Percentiles rank a stretch among this genome's conserved stretches.
phyloP scores from a whole-genome alignment of 2,113 vertebrate genomes.

The Anguilla japonica region DNA sequence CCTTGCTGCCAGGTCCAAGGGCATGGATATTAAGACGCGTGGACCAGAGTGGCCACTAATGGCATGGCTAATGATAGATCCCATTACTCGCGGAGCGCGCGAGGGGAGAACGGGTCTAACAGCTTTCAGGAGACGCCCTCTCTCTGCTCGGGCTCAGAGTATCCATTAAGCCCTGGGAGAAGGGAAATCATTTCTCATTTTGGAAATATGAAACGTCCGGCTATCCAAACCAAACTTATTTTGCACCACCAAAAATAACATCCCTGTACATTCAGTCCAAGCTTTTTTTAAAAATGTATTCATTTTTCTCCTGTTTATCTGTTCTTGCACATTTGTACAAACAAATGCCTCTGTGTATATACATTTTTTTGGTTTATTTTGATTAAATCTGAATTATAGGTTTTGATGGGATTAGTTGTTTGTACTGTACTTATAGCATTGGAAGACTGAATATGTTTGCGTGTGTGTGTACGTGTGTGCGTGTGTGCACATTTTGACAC shows the following conservation, averaged over 20 bases:
- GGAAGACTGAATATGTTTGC: not conserved
- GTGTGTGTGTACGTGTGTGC: conserved; percentile 9
- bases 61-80: conserved; percentile 68
- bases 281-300: not conserved
- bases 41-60: conserved; percentile 64
- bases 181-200: conserved; percentile 42
- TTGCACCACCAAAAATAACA: conserved; percentile 35
- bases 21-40: conserved; percentile 54
- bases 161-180: conserved; percentile 50
- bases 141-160: conserved; percentile 56
- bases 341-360: conserved; percentile 5
- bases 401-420: not conserved
- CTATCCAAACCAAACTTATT: conserved; percentile 9
- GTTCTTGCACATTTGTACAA: conserved; percentile 15
- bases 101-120: conserved; percentile 52
- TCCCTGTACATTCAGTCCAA: conserved; percentile 16
- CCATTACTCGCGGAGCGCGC: conserved; percentile 62
- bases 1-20: conserved; percentile 53
- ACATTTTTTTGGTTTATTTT: not conserved
- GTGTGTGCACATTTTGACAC: not conserved
- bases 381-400: conserved; percentile 8
- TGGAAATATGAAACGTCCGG: conserved; percentile 40
- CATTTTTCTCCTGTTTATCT: not conserved
- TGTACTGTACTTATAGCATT: conserved; percentile 11
- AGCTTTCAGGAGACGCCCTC: conserved; percentile 55